Base-by-base conservation (phyloP, 2,888 invertebrate genomes). In the Galeruca laticollis region DNA sequence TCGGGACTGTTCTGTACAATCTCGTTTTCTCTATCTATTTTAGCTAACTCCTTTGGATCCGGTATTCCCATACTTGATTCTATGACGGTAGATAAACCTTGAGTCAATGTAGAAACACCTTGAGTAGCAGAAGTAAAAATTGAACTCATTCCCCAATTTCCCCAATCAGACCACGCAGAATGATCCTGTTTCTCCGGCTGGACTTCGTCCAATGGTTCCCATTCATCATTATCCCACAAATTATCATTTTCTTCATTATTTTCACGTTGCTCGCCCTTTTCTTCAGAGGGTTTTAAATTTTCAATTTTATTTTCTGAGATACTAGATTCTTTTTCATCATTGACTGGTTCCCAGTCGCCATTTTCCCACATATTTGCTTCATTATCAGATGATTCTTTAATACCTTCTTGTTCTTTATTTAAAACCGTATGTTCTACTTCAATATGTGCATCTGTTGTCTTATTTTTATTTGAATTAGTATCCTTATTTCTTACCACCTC, bases 31-130 rank as follows among this genome's bases (percentile, higher is more conserved):
- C 71, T 81, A 75, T 84, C 83, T 47, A 87, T 84, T 73, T 87
- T 87, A 0, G 92, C 94, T 67, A 95, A 79, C 80, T 95, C 93
- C 81, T 91, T 93, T 0, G 96, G 94, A 79, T 94, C 90, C 0
- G 96, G 95, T 0, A 92, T 93, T 2, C 95, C 96, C 40, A 97
- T 92, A 13, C 93, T 90, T 49, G 90, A 90, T 87, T 96, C 96
- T 69, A 96, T 82, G 11, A 94, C 92, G 60, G 90, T 91, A 69
- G 89, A 89, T 68, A 96, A 86, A 2, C 95, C 94, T 86, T 95
- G 92, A 43, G 94, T 94, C 62, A 96, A 87, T n/a, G 91, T 91
- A 10, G 91, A 90, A 11, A 95, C 90, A 6, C 94, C 90, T 68
- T 90, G 91, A 6, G 91, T 90, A 0, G 96, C 96, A 8, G 93